These are phyloP conservation scores for Gonatopus flavifemur DNA, from an alignment of 1,140 invertebrate species.

Conservation along the genomic window DNA sequence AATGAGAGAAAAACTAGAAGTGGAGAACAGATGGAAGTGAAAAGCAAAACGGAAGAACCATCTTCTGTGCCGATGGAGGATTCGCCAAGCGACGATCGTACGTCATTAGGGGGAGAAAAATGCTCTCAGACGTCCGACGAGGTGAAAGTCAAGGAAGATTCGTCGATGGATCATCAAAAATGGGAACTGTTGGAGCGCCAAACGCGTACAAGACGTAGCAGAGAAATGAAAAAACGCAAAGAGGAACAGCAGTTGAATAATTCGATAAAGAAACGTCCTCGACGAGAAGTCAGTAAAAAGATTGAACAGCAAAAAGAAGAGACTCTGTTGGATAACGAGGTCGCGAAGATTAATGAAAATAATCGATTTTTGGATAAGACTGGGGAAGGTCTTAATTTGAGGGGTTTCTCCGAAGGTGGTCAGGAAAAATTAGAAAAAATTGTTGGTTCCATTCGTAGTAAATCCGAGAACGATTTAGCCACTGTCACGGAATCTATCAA, in stretches of 20 bases:
- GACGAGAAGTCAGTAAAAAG: slow-evolving; percentile 40
- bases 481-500: slow-evolving; percentile 6
- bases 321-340: slow-evolving; percentile 51
- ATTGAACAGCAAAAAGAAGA: slow-evolving; percentile 56
- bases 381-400: slow-evolving; percentile 19
- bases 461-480: slow-evolving; percentile 51
- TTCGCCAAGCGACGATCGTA: neutral
- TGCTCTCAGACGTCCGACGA: neutral
- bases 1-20: slow-evolving; percentile 20
- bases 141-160: neutral
- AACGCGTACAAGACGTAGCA: slow-evolving; percentile 37
- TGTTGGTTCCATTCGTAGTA: slow-evolving; percentile 37
- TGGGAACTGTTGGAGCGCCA: slow-evolving; percentile 24
- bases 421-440: slow-evolving; percentile 18
- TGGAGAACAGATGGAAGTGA: slow-evolving; percentile 12
- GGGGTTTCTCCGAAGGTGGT: slow-evolving; percentile 36
- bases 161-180: slow-evolving; percentile 3
- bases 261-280: slow-evolving; percentile 36
- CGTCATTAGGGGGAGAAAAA: too few species aligned
- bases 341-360: slow-evolving; percentile 54
- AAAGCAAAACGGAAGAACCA: slow-evolving; percentile 10
- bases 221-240: slow-evolving; percentile 45
- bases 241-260: slow-evolving; percentile 30
- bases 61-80: neutral
- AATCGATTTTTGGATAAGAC: slow-evolving; percentile 32